phyloP scores from a whole-genome alignment of 2,113 vertebrate species.

The Phodopus roborovskii region DNA sequence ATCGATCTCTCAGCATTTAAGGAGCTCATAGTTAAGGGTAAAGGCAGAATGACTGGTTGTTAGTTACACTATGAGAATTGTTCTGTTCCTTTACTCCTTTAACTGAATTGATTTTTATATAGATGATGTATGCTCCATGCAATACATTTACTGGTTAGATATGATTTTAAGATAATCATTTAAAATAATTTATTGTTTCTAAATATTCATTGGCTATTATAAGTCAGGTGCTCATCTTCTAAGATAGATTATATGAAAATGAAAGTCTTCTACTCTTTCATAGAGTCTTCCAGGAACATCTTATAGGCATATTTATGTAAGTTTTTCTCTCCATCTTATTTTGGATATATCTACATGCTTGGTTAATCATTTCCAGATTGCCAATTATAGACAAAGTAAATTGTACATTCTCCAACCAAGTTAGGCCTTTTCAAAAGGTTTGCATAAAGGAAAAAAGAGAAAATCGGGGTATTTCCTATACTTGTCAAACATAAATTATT shows the following conservation, averaged over 20 bases:
- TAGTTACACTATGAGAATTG: not conserved
- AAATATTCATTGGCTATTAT: not conserved
- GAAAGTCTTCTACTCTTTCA: not conserved
- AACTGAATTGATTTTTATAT: constrained; percentile 51
- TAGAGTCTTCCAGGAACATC: constrained; percentile 12
- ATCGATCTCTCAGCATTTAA: not conserved
- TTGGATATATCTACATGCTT: not conserved
- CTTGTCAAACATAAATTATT: constrained; percentile 62
- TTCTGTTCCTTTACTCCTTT: not conserved
- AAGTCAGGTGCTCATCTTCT: not conserved
- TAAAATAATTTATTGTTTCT: not conserved
- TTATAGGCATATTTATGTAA: not conserved
- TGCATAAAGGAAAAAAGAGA: constrained; percentile 14
- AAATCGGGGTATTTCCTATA: constrained; percentile 25
- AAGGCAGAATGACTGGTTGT: not conserved
- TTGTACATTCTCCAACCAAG: not conserved
- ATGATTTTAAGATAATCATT: constrained; percentile 5
- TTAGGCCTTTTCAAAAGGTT: not conserved
- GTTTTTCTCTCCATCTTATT: not conserved
- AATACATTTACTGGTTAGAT: not conserved
- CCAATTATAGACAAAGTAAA: constrained; percentile 15
- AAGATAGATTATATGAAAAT: not conserved
- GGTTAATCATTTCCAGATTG: constrained; percentile 36
- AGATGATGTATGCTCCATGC: not conserved
- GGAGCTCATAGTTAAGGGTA: constrained; percentile 4